Evolutionary conservation across 2,888 invertebrate species (phyloP).

Genomic region (Thecophora atra): DNA sequence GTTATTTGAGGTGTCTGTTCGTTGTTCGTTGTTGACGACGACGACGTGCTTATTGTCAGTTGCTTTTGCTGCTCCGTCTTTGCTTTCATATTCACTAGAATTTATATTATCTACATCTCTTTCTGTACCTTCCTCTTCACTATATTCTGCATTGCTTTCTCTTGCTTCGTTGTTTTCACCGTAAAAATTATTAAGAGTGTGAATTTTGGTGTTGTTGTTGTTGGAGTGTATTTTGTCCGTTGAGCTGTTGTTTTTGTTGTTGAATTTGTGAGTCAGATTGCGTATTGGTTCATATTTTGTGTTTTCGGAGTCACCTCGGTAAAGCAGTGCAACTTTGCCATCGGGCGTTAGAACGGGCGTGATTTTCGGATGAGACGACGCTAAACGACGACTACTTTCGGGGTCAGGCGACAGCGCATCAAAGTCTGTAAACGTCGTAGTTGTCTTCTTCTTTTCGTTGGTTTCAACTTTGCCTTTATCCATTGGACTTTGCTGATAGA

Average conservation of each 20-base stretch:
- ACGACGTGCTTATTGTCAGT: constrained; percentile 27
- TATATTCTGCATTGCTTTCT: constrained; percentile 30
- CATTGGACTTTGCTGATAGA: constrained; percentile 63
- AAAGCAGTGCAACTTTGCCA: constrained; percentile 67
- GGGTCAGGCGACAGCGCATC: constrained; percentile 64
- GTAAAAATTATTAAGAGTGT: constrained; percentile 12
- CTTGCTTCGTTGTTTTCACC: constrained; percentile 37
- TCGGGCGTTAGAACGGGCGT: constrained; percentile 67
- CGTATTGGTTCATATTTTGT: constrained; percentile 66
- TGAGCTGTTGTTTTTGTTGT: constrained; percentile 45
- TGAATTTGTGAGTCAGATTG: constrained; percentile 65
- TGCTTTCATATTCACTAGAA: constrained; percentile 1
- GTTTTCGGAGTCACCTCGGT: constrained; percentile 66
- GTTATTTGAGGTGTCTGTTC: constrained; percentile 27
- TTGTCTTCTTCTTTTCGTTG: constrained; percentile 51
- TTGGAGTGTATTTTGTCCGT: constrained; percentile 36
- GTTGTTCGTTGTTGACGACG: constrained; percentile 29
- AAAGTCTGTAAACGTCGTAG: constrained; percentile 62
- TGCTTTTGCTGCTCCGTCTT: constrained; percentile 24
- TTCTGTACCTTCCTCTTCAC: constrained; percentile 23
- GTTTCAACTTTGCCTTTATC: constrained; percentile 27
- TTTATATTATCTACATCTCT: constrained; percentile 3
- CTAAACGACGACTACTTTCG: constrained; percentile 65
- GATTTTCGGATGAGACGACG: constrained; percentile 66
- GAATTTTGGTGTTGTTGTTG: constrained; percentile 36